Conservation (phyloP, 2,888 invertebrate species). For the Watsonalla binaria region DNA sequence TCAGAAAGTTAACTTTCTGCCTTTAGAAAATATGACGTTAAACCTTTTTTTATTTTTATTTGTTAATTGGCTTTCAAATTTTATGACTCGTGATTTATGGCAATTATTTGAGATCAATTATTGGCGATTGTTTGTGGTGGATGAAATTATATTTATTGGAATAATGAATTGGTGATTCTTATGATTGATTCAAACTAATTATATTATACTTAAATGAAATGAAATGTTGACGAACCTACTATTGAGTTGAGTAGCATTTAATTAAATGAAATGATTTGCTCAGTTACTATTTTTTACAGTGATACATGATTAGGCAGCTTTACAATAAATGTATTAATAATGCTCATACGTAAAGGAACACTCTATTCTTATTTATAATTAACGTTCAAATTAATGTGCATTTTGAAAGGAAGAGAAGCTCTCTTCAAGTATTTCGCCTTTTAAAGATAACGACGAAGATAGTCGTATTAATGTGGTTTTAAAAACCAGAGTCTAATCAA, state of each 20-base stretch:
- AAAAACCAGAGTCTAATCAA: not conserved
- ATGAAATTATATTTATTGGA: no score
- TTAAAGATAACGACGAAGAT: not conserved
- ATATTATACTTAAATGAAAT: not conserved
- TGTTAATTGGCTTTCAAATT: not conserved
- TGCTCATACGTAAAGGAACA: slow-evolving; percentile 13
- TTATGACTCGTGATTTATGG: not conserved
- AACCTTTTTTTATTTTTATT: not conserved
- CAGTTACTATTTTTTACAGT: not conserved
- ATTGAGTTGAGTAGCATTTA: no score
- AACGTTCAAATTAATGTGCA: slow-evolving; percentile 7
- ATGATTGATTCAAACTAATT: not conserved
- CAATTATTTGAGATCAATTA: no score
- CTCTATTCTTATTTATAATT: slow-evolving; percentile 12
- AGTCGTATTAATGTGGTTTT: not conserved
- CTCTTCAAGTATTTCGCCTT: not conserved
- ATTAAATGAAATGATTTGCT: not conserved
- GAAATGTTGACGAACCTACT: not conserved
- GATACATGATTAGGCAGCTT: no score
- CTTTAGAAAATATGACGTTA: no score
- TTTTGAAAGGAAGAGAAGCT: not conserved
- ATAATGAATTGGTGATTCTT: no score
- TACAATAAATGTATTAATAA: not conserved
- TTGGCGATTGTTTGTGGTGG: no score
- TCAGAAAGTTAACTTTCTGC: not conserved